Evolutionary conservation across 2,797 vertebrate genomes (phyloP).

Genomic region (Cuniculus paca): DNA sequence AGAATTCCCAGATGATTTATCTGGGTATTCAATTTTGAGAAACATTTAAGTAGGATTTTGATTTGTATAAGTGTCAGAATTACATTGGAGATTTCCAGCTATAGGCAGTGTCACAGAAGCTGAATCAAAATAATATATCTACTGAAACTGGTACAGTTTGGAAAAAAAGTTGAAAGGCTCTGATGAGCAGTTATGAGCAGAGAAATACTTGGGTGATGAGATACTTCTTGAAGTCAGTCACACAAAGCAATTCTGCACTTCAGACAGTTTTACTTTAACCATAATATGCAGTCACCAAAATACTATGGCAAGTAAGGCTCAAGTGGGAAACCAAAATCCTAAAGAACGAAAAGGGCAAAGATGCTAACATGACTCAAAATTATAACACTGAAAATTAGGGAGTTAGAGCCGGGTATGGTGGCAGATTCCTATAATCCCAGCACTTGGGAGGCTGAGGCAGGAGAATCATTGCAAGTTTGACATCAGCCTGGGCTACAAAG

Average conservation of each 20-base stretch:
- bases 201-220: not conserved
- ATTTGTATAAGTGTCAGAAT: constrained; percentile 26
- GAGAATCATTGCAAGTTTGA: too few species aligned
- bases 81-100: not conserved
- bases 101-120: not conserved
- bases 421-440: too few species aligned
- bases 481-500: too few species aligned
- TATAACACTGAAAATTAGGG: not conserved
- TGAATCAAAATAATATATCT: not conserved
- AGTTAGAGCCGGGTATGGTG: too few species aligned
- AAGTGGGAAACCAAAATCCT: not conserved
- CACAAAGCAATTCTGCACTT: not conserved
- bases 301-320: not conserved
- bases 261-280: not conserved
- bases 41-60: not conserved
- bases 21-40: not conserved
- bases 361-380: not conserved
- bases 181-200: not conserved
- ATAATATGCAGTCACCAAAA: not conserved
- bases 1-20: constrained; percentile 2
- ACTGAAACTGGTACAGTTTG: not conserved
- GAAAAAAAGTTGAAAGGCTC: not conserved
- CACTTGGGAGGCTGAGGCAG: too few species aligned
- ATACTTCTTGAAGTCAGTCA: not conserved
- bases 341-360: not conserved